Evolutionary conservation across 2,797 vertebrate genomes (phyloP).

Genomic region (Antennarius maculatus): DNA sequence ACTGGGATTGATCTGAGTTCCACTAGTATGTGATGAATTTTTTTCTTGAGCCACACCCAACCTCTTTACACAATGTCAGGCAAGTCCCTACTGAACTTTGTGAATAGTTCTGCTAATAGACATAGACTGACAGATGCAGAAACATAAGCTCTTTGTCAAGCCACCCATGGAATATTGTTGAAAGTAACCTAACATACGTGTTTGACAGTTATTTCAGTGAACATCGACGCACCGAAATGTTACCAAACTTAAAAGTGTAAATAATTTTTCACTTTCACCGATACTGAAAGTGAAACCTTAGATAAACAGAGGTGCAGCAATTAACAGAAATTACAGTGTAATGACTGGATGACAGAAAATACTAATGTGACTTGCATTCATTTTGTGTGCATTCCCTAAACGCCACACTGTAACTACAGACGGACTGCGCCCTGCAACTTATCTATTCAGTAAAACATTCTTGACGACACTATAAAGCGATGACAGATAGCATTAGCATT

Average conservation of each 20-base stretch:
- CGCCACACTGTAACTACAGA: constrained; percentile 14
- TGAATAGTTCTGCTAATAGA: too few relatives aligned
- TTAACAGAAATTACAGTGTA: constrained; percentile 8
- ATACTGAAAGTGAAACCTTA: not conserved
- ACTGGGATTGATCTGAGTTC: too few relatives aligned
- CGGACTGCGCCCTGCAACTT: constrained; percentile 5
- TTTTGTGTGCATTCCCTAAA: constrained; percentile 23
- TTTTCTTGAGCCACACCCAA: too few relatives aligned
- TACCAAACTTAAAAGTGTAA: not conserved
- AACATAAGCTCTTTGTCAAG: too few relatives aligned
- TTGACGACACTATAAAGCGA: constrained; percentile 3
- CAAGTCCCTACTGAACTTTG: too few relatives aligned
- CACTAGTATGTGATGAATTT: too few relatives aligned
- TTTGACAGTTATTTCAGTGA: not conserved
- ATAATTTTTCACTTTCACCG: not conserved
- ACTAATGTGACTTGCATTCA: constrained; percentile 4
- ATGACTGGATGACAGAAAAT: constrained; percentile 5
- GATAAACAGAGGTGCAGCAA: constrained; percentile 14
- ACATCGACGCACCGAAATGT: not conserved
- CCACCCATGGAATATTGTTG: too few relatives aligned
- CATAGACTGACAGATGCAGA: too few relatives aligned
- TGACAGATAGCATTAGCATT: constrained; percentile 1
- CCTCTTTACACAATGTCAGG: too few relatives aligned
- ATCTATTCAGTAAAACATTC: constrained; percentile 29
- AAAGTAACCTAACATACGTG: not conserved